These are phyloP conservation scores for Cynopterus brachyotis DNA, from an alignment of 2,113 vertebrate species.

Conservation along the genomic window DNA sequence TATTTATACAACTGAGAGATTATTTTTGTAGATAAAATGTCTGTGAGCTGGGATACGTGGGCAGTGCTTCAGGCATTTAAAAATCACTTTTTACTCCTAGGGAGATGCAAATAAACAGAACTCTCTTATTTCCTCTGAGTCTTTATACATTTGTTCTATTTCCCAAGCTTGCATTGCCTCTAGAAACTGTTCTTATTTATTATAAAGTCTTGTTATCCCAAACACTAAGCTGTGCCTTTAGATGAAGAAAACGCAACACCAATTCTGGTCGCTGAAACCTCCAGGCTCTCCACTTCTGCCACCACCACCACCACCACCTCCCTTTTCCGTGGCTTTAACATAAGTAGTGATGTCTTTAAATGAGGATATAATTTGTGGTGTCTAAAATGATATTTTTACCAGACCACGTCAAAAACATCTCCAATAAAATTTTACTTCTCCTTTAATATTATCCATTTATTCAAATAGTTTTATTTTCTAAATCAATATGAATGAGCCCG, in stretches of 20 bases:
- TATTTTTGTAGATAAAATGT: slow-evolving; percentile 74
- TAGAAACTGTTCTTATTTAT: slow-evolving; percentile 83
- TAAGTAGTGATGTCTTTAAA: slow-evolving; percentile 66
- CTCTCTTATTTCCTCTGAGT: slow-evolving; percentile 54
- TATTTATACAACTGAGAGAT: slow-evolving; percentile 79
- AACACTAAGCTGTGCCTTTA: slow-evolving; percentile 64
- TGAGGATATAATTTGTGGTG: slow-evolving; percentile 51
- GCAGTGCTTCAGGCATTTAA: slow-evolving; percentile 71
- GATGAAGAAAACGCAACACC: slow-evolving; percentile 60
- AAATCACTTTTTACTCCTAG: slow-evolving; percentile 73
- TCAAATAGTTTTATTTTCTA: slow-evolving; percentile 35
- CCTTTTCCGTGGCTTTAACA: slow-evolving; percentile 38
- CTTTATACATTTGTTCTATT: slow-evolving; percentile 65
- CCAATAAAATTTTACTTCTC: slow-evolving; percentile 81
- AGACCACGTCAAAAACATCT: slow-evolving; percentile 35
- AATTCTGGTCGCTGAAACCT: slow-evolving; percentile 38
- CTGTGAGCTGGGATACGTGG: slow-evolving; percentile 68
- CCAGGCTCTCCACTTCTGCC: neutral
- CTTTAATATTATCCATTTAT: slow-evolving; percentile 57
- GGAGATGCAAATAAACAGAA: slow-evolving; percentile 78
- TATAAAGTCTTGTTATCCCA: slow-evolving; percentile 75
- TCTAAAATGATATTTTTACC: slow-evolving; percentile 62
- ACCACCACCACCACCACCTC: no score
- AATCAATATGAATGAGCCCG: neutral
- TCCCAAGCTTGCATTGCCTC: slow-evolving; percentile 70